A percentile compares a stretch with the other conserved stretches of the same genome.
These are phyloP conservation scores for Halcyon smyrnensis DNA, from an alignment of 2,797 vertebrate genomes.

Conservation along the genomic window DNA sequence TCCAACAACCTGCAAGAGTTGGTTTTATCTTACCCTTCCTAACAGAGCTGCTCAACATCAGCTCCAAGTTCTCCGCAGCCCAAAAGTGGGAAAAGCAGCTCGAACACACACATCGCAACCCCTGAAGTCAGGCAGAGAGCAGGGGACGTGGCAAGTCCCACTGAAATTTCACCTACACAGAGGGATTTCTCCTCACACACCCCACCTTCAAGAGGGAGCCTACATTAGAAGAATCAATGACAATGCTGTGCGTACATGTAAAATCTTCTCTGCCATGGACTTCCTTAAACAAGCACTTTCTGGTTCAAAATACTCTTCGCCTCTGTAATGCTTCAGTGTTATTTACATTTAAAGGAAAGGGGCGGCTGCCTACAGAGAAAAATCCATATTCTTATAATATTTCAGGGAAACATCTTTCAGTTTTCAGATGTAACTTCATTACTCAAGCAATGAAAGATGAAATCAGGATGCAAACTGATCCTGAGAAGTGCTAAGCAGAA, in stretches of 20 bases:
- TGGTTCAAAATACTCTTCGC: neutral
- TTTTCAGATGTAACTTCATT: neutral
- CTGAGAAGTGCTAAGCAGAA: neutral
- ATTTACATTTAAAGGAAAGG: neutral
- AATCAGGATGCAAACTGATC: neutral
- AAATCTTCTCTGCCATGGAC: neutral
- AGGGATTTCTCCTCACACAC: neutral
- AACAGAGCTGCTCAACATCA: neutral
- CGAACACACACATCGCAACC: neutral
- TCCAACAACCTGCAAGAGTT: neutral
- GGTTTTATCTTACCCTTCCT: neutral
- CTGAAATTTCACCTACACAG: neutral
- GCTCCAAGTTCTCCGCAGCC: neutral
- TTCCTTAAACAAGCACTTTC: neutral
- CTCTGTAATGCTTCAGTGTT: neutral
- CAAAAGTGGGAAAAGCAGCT: neutral
- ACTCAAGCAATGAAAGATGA: neutral
- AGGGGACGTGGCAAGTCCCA: neutral
- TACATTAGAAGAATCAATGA: neutral
- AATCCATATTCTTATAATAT: fast-evolving
- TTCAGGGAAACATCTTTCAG: neutral
- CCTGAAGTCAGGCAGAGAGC: neutral
- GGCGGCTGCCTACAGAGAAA: neutral
- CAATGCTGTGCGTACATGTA: neutral
- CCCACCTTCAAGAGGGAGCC: neutral